phyloP scores from a whole-genome alignment of 1,140 invertebrate genomes.

The Doryteuthis pealeii region DNA sequence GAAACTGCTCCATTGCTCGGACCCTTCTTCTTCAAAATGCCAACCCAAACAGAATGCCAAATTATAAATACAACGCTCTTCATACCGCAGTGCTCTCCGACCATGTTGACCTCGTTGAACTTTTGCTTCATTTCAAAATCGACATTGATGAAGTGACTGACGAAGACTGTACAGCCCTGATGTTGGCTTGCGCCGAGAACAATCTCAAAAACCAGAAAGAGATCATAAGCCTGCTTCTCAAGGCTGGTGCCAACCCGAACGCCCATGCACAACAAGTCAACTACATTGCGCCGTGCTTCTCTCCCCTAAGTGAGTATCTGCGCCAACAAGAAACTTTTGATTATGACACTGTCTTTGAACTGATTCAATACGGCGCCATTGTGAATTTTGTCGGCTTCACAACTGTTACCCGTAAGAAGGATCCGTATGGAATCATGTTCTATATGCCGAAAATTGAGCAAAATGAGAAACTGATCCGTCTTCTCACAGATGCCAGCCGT shows the following conservation, averaged over 20 bases:
- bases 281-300: constrained; percentile 61
- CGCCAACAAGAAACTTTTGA: constrained; percentile 70
- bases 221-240: constrained; percentile 69
- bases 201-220: constrained; percentile 68
- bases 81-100: constrained; percentile 75
- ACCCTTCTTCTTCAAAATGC: constrained; percentile 76
- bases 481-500: constrained; percentile 31
- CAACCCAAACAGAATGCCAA: constrained; percentile 67
- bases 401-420: constrained; percentile 22
- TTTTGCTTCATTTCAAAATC: constrained; percentile 67
- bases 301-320: constrained; percentile 82
- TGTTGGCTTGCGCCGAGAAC: constrained; percentile 83
- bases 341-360: constrained; percentile 69
- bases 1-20: constrained; percentile 75
- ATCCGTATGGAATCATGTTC: constrained; percentile 46
- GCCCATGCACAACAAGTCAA: constrained; percentile 65
- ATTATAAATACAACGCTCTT: constrained; percentile 78
- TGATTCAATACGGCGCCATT: constrained; percentile 77
- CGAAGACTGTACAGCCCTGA: constrained; percentile 77
- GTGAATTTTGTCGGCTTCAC: constrained; percentile 36
- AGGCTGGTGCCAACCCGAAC: constrained; percentile 62
- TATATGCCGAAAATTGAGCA: constrained; percentile 29
- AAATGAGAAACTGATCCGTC: constrained; percentile 31
- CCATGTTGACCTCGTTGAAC: constrained; percentile 64
- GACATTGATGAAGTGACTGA: constrained; percentile 65